Conservation (phyloP, 2,888 invertebrate species). For the Archips xylosteana region DNA sequence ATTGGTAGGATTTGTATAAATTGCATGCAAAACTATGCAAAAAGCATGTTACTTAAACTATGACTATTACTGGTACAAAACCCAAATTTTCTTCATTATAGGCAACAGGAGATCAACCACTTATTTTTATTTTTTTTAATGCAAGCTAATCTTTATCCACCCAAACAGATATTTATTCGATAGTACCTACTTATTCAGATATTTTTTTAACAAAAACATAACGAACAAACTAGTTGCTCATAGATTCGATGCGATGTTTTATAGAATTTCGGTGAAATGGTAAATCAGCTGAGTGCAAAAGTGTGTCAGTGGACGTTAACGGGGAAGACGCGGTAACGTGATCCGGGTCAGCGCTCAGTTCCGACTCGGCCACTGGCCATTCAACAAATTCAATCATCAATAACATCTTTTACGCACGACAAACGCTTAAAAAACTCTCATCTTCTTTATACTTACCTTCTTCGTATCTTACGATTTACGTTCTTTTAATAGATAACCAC, state of each 20-base stretch:
- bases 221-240: not conserved
- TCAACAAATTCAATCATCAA: conserved; percentile 30
- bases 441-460: not conserved
- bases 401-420: conserved; percentile 32
- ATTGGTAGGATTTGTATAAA: too few relatives aligned
- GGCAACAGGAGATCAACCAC: too few relatives aligned
- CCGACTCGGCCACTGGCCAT: conserved; percentile 28
- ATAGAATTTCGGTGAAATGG: conserved; percentile 38
- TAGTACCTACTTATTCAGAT: too few relatives aligned
- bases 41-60: too few relatives aligned
- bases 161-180: too few relatives aligned
- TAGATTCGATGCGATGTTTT: conserved; percentile 21
- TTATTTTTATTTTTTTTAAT: too few relatives aligned
- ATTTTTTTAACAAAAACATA: not conserved
- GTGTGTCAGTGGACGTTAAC: conserved; percentile 65
- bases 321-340: conserved; percentile 59
- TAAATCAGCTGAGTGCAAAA: conserved; percentile 56
- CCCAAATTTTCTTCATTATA: too few relatives aligned
- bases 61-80: too few relatives aligned
- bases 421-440: not conserved
- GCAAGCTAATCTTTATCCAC: too few relatives aligned
- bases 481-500: not conserved
- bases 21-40: too few relatives aligned
- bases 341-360: conserved; percentile 72
- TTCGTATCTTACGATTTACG: not conserved